Percentiles rank a stretch among this genome's conserved stretches.
Evolutionary conservation across 1,140 invertebrate species (phyloP).

Genomic region (Eriocheir sinensis): DNA sequence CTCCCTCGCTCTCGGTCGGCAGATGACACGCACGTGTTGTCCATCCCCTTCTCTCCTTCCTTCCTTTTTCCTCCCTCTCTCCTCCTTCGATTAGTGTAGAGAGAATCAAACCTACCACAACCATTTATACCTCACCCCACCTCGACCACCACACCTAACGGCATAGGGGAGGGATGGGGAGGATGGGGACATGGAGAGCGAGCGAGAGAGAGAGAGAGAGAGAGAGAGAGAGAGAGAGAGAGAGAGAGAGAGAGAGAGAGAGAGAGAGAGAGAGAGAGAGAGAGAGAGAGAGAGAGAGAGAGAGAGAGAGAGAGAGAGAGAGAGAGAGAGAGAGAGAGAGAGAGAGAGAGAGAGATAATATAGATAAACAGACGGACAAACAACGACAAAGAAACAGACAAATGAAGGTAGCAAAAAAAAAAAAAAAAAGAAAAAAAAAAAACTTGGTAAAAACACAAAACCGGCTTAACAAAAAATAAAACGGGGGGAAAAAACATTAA

Average conservation of each 20-base stretch:
- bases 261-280: slow-evolving; percentile 5
- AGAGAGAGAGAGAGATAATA: too few relatives aligned
- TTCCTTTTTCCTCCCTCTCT: neutral
- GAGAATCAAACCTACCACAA: neutral
- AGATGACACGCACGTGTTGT: neutral
- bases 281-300: neutral
- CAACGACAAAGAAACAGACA: neutral
- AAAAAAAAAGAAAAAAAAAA: slow-evolving; percentile 6
- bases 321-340: neutral
- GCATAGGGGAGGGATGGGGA: neutral
- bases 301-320: neutral
- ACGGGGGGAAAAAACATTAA: too few relatives aligned
- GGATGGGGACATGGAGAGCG: neutral
- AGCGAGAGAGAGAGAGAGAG: neutral
- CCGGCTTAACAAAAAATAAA: too few relatives aligned
- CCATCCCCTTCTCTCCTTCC: neutral
- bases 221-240: neutral
- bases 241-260: neutral
- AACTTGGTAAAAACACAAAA: too few relatives aligned
- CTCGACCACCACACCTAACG: neutral
- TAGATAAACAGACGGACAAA: neutral
- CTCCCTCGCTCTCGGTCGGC: neutral
- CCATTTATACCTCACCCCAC: neutral
- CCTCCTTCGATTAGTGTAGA: neutral
- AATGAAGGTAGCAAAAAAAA: neutral